Base-by-base conservation (phyloP, 2,888 invertebrate species). In the Drosophila subsilvestris region DNA sequence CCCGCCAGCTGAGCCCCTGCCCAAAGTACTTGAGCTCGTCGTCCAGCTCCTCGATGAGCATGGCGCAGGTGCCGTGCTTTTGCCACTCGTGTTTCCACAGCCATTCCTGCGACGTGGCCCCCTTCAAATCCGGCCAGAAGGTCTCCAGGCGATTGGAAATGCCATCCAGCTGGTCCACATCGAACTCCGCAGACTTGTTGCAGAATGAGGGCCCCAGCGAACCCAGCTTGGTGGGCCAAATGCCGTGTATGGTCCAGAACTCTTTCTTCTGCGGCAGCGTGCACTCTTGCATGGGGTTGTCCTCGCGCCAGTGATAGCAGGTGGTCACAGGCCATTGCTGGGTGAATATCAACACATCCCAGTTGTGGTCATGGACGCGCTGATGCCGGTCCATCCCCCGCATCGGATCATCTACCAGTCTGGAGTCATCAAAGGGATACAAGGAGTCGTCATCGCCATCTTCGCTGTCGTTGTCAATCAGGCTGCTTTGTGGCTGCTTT, bases 81-180 rank as follows among this genome's bases (percentile, higher is more conserved):
- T 93, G 90, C 97, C 97, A 97, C 90, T 97, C 97, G 86, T 97
- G 96, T 65, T 94, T 93, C 96, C 96, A 97, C 22, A 97, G 93
- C 10, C 94, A 93, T 79, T 95, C 92, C 20, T 75, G 59, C 0
- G 81, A 66, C 0, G 80, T 56, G 0, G 75, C 78, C 0, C 79
- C 93, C 89, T 96, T 95, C 62, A 97, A 93, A 80, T 96, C 96
- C 0, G 94, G 94, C 97, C 97, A 97, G 75, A 93, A 94, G 48
- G 93, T 91, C 68, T 93, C 92, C 65, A 96, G 86, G 44, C 93
- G 91, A 5, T 90, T 80, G 78, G 94, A 92, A 57, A 97, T 94
- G 0, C 94, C 93, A 25, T 92, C 90, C 14, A 97, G 91, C 77
- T 94, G 91, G 8, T 93, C 92, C 0, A 93, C 92, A 83, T 96